Evolutionary conservation across 1,140 invertebrate species (phyloP).

Genomic region (Drosophila micromelanica): DNA sequence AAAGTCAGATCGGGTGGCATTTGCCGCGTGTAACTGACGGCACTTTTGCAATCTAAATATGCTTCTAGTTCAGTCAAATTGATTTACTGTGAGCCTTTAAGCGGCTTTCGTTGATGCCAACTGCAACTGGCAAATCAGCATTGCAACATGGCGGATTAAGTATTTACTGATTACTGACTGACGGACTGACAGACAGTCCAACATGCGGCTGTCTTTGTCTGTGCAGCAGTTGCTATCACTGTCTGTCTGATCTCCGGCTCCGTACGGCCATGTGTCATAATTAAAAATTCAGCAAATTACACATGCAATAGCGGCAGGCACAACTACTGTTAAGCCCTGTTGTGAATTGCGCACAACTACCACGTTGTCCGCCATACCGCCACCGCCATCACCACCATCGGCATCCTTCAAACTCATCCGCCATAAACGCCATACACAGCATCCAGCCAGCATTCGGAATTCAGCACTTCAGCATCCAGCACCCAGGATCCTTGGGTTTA

Average conservation of each 20-base stretch:
- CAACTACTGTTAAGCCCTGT: conserved; percentile 10
- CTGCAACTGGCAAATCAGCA: conserved; percentile 27
- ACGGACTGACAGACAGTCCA: conserved; percentile 3
- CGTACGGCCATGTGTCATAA: conserved; percentile 61
- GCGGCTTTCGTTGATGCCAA: conserved; percentile 24
- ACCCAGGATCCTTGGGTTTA: not conserved
- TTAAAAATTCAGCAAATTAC: conserved; percentile 76
- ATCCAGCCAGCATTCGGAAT: not conserved
- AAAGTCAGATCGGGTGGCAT: not conserved
- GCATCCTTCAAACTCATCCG: conserved; percentile 17
- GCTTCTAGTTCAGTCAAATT: conserved; percentile 22
- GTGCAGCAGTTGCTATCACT: conserved; percentile 19
- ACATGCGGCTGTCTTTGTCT: not conserved
- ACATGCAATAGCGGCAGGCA: conserved; percentile 58
- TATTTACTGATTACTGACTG: conserved; percentile 30
- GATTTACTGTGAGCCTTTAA: conserved; percentile 38
- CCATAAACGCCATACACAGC: not conserved
- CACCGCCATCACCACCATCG: conserved; percentile 3
- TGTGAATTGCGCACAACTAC: not conserved
- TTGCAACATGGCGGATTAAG: conserved; percentile 34
- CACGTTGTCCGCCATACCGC: not conserved
- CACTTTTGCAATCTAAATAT: conserved; percentile 21
- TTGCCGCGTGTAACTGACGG: conserved; percentile 1
- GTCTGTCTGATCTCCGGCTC: conserved; percentile 7
- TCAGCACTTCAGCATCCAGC: not conserved